These are phyloP conservation scores for Dermatemys mawii DNA, from an alignment of 2,113 vertebrate genomes.

Conservation along the genomic window DNA sequence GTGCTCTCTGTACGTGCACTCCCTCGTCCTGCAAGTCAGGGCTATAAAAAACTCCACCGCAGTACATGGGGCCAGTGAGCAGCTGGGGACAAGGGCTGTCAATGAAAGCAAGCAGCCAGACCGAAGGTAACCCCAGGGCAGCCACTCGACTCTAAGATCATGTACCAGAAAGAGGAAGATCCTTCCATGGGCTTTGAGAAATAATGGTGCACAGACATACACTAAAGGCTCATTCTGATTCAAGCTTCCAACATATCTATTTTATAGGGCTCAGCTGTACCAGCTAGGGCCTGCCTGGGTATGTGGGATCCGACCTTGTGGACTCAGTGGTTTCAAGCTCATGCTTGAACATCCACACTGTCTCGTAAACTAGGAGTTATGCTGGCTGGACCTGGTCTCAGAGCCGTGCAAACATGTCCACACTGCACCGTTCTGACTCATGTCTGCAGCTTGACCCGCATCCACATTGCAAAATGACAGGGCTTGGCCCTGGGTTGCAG, in stretches of 20 bases:
- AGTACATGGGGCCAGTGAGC: fast-evolving
- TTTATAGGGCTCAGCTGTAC: neutral
- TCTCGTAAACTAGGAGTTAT: no score
- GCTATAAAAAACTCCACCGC: neutral
- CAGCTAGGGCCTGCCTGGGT: neutral
- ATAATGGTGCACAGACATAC: neutral
- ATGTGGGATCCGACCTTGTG: no score
- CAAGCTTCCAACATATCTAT: neutral
- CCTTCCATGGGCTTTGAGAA: neutral
- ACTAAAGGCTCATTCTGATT: neutral
- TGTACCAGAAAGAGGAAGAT: neutral
- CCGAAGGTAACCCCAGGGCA: no score
- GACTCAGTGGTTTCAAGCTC: no score
- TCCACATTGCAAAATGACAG: neutral
- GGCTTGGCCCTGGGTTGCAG: neutral
- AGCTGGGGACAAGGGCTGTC: neutral
- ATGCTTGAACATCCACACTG: no score
- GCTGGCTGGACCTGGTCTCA: no score
- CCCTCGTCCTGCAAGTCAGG: neutral
- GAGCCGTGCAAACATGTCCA: no score
- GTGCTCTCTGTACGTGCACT: neutral
- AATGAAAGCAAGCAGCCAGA: neutral
- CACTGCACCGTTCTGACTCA: neutral
- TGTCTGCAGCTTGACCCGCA: neutral
- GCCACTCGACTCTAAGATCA: neutral